phyloP scores from a whole-genome alignment of 2,888 invertebrate species.

The Bedellia somnulentella region DNA sequence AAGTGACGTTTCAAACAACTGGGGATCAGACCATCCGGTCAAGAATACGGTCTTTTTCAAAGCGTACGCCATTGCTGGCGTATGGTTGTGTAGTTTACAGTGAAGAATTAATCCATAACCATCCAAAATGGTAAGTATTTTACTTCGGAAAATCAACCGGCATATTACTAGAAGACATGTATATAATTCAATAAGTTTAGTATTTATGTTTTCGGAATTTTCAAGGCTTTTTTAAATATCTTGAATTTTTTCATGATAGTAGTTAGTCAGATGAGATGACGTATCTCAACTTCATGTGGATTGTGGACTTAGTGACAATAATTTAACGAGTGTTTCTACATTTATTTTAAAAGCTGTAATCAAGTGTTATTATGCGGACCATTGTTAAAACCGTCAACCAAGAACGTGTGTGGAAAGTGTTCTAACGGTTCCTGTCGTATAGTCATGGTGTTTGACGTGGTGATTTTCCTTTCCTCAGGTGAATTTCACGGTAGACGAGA shows the following conservation, averaged over 20 bases:
- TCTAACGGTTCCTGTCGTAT: slow-evolving; percentile 10
- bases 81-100: slow-evolving; percentile 73
- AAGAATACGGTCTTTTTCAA: slow-evolving; percentile 68
- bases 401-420: slow-evolving; percentile 27
- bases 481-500: slow-evolving; percentile 99
- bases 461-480: slow-evolving; percentile 86
- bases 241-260: background rate
- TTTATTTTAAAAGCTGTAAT: background rate
- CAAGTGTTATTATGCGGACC: background rate
- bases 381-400: too few relatives aligned
- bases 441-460: too few relatives aligned
- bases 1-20: slow-evolving; percentile 20
- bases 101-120: slow-evolving; percentile 76
- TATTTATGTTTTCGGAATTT: too few relatives aligned
- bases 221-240: too few relatives aligned
- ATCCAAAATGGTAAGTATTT: slow-evolving; percentile 77
- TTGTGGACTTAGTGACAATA: background rate
- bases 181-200: too few relatives aligned
- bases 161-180: too few relatives aligned
- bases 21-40: slow-evolving; percentile 37
- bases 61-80: slow-evolving; percentile 88
- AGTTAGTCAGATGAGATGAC: background rate
- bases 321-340: background rate
- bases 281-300: background rate
- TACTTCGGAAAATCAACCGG: too few relatives aligned